Evolutionary conservation across 2,113 vertebrate species (phyloP).

Genomic region (Phaethon lepturus): DNA sequence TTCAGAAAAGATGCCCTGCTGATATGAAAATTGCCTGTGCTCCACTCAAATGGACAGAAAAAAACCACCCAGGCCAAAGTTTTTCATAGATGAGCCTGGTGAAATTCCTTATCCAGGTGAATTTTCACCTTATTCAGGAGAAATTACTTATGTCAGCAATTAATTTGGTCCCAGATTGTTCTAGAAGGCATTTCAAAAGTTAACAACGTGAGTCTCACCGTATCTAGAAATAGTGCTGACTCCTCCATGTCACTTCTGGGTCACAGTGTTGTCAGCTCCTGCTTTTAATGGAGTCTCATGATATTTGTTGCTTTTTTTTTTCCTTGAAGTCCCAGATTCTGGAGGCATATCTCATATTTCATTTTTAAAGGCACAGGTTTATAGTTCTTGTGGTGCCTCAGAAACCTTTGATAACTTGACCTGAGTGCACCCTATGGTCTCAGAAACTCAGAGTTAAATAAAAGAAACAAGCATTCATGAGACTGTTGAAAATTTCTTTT

Average conservation of each 20-base stretch:
- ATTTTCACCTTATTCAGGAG: not conserved
- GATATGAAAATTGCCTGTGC: conserved; percentile 66
- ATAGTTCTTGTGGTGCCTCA: not conserved
- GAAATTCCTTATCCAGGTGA: not conserved
- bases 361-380: not conserved
- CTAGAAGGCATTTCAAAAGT: not conserved
- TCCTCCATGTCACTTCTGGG: conserved; percentile 15
- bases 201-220: not conserved
- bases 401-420: not conserved
- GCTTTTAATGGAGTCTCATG: conserved; percentile 27
- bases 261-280: conserved; percentile 15
- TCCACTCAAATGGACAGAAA: conserved; percentile 32
- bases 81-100: not conserved
- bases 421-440: not conserved
- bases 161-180: not conserved
- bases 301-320: not conserved
- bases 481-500: not conserved
- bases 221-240: not conserved
- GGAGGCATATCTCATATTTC: not conserved
- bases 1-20: conserved; percentile 34
- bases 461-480: not conserved
- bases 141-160: conserved; percentile 3
- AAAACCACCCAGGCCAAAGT: not conserved
- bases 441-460: conserved; percentile 3
- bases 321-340: not conserved